A percentile compares a stretch with the other conserved stretches of the same genome.
phyloP scores from a whole-genome alignment of 35 echinoderm and acorn worm species.

The Ophioderma brevispina region DNA sequence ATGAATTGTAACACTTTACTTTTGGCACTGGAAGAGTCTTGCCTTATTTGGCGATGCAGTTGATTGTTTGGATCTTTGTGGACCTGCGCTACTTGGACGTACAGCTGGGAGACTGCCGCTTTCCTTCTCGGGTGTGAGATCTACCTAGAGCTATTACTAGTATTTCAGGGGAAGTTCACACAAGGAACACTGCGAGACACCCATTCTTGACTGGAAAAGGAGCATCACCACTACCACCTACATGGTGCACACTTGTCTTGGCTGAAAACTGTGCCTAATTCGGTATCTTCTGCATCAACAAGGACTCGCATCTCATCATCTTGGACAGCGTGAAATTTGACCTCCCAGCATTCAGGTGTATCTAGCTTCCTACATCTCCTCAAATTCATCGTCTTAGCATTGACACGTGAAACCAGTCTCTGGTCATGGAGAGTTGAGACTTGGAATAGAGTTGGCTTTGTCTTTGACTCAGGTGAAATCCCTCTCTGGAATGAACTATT shows the following conservation, averaged over 20 bases:
- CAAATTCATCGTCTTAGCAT: not conserved
- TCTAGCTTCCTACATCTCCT: not conserved
- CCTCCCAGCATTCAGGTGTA: not conserved
- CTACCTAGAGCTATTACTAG: too few relatives aligned
- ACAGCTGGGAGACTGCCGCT: not conserved
- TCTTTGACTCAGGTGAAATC: not conserved
- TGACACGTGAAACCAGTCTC: not conserved
- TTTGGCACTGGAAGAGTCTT: not conserved
- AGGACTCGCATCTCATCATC: slow-evolving; percentile 45
- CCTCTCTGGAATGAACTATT: not conserved
- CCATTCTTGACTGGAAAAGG: not conserved
- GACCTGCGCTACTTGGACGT: slow-evolving; percentile 28
- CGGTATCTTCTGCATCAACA: slow-evolving; percentile 56
- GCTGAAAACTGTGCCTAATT: slow-evolving; percentile 11
- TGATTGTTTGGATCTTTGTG: not conserved
- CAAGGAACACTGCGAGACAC: not conserved
- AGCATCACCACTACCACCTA: not conserved
- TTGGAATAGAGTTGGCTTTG: not conserved
- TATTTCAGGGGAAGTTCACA: slow-evolving; percentile 15
- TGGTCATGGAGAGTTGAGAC: not conserved
- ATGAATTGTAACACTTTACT: slow-evolving; percentile 9
- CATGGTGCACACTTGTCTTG: not conserved
- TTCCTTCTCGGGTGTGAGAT: not conserved
- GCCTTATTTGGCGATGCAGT: not conserved
- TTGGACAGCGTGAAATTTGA: not conserved